phyloP scores from a whole-genome alignment of 2,113 vertebrate species.

The Catagonus wagneri region DNA sequence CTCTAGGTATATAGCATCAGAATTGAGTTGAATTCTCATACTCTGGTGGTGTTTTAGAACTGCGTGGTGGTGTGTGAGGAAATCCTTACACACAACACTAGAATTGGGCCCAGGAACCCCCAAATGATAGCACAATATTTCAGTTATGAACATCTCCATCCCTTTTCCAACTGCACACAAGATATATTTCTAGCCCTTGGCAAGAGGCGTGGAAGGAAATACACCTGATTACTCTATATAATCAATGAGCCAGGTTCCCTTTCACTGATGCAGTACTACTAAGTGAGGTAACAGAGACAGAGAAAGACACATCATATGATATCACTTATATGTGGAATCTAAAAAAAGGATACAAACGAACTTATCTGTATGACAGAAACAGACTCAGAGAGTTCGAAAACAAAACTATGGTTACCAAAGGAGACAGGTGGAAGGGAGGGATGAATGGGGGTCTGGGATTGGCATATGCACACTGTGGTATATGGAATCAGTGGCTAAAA shows the following conservation, averaged over 20 bases:
- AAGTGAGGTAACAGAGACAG: neutral
- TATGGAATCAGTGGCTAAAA: too few relatives aligned
- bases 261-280: neutral
- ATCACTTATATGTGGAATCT: too few relatives aligned
- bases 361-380: too few relatives aligned
- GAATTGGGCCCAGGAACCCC: neutral
- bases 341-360: too few relatives aligned
- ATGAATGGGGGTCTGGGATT: too few relatives aligned
- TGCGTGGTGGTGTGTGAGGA: neutral
- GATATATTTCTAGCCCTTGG: neutral
- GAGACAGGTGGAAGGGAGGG: too few relatives aligned
- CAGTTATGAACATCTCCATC: neutral
- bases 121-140: neutral
- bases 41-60: neutral
- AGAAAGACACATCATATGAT: too few relatives aligned
- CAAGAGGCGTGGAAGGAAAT: neutral
- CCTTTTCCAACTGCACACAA: neutral
- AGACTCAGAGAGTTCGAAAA: too few relatives aligned
- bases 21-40: neutral
- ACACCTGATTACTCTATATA: neutral
- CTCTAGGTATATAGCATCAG: neutral
- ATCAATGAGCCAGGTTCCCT: neutral
- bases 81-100: rapidly evolving
- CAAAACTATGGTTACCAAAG: too few relatives aligned
- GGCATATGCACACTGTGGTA: too few relatives aligned